Conservation (phyloP, 2,797 vertebrate species). For the Phoeniculus purpureus region DNA sequence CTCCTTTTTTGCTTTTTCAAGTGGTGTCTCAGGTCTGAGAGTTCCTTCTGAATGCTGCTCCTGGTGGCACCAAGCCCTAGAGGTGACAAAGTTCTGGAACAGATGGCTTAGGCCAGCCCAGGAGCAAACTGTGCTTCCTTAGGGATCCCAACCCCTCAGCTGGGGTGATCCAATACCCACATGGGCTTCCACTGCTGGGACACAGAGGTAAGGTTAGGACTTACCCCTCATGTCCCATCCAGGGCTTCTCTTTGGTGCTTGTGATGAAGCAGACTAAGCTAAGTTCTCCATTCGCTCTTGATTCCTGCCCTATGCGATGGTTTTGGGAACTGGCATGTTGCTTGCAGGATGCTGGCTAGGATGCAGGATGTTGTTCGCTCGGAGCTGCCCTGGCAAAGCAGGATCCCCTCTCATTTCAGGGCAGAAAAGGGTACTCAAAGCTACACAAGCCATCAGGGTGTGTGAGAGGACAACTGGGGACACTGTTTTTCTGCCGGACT, state of each 20-base stretch:
- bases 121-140: not conserved
- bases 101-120: not conserved
- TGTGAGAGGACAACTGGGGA: not conserved
- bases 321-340: not conserved
- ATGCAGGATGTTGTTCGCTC: no score
- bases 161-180: not conserved
- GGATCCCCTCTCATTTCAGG: not conserved
- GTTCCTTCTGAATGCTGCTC: not conserved
- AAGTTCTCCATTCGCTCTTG: not conserved
- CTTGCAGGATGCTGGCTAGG: not conserved
- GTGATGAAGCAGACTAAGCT: fast-evolving
- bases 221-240: fast-evolving
- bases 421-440: not conserved
- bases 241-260: not conserved
- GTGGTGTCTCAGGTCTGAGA: not conserved
- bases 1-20: not conserved
- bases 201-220: fast-evolving
- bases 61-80: not conserved
- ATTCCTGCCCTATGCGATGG: fast-evolving
- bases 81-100: not conserved
- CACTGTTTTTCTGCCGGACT: not conserved
- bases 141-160: not conserved
- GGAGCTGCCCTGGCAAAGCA: fast-evolving
- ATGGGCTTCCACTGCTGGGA: not conserved
- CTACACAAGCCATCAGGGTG: not conserved